Evolutionary conservation across 2,888 invertebrate genomes (phyloP).

Genomic region (Horisme vitalbata): DNA sequence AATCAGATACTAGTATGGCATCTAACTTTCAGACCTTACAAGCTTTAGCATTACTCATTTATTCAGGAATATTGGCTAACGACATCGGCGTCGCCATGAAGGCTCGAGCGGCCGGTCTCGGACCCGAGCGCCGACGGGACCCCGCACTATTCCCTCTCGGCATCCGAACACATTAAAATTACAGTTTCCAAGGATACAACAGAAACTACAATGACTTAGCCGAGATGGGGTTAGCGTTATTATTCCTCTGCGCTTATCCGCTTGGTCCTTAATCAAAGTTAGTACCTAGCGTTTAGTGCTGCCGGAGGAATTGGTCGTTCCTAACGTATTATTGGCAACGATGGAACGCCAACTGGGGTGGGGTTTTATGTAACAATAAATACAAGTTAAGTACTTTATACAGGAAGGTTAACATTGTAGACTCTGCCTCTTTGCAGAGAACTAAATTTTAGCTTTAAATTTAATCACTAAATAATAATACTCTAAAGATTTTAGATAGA

Average conservation of each 20-base stretch:
- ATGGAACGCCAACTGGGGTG: conserved; percentile 30
- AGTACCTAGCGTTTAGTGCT: conserved; percentile 61
- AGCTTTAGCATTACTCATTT: conserved; percentile 3
- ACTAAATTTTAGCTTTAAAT: no score
- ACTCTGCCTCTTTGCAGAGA: no score
- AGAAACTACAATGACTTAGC: conserved; percentile 68
- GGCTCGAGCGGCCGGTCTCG: conserved; percentile 32
- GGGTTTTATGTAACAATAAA: conserved; percentile 20
- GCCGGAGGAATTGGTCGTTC: conserved; percentile 52
- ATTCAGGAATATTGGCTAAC: conserved; percentile 48
- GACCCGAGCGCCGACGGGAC: conserved; percentile 51
- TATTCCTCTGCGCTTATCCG: conserved; percentile 72
- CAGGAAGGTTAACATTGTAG: no score
- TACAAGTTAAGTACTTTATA: background rate
- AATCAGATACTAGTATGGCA: no score
- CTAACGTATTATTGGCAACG: conserved; percentile 43
- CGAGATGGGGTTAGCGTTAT: conserved; percentile 71
- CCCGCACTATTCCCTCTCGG: conserved; percentile 59
- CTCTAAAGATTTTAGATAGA: no score
- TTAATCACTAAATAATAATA: no score
- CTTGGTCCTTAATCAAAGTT: conserved; percentile 74
- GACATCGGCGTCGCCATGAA: conserved; percentile 37
- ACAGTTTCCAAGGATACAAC: conserved; percentile 75
- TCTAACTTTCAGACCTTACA: background rate
- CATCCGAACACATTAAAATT: conserved; percentile 73